Evolutionary conservation across 2,797 vertebrate species (phyloP).

Genomic region (Melopsittacus undulatus): DNA sequence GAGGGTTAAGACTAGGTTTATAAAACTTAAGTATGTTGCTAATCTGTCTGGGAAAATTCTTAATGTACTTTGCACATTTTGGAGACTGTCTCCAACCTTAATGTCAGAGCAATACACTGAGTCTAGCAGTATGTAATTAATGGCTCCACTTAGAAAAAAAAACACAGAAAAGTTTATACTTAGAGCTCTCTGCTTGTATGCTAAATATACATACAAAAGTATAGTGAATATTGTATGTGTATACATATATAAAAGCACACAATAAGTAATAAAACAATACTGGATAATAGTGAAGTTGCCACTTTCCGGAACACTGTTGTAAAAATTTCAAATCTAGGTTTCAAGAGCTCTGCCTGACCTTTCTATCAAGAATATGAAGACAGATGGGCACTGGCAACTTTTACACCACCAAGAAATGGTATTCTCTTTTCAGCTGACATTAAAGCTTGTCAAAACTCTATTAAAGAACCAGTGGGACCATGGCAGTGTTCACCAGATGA

Average conservation of each 20-base stretch:
- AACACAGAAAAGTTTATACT: neutral
- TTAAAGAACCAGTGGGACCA: no score
- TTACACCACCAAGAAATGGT: neutral
- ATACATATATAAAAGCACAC: neutral
- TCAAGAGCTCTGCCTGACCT: neutral
- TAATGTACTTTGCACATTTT: slow-evolving; percentile 18
- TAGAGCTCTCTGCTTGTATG: neutral
- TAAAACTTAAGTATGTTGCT: slow-evolving; percentile 34
- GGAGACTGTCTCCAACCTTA: neutral
- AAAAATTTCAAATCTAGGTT: neutral
- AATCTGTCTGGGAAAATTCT: slow-evolving; percentile 66
- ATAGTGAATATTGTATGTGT: neutral
- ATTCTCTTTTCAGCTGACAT: neutral
- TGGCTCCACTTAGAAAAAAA: neutral
- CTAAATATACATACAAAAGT: neutral
- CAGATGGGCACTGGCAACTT: neutral
- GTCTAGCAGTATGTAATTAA: neutral
- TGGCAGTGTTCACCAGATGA: neutral
- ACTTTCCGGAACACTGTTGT: neutral
- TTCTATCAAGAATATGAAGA: neutral
- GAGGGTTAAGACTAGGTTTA: slow-evolving; percentile 62
- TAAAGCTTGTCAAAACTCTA: neutral
- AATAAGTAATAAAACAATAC: neutral
- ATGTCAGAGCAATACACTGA: neutral
- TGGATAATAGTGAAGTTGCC: neutral